Percentiles rank a stretch among this genome's conserved stretches.
phyloP scores from a whole-genome alignment of 2,113 vertebrate species.

The Solea solea region DNA sequence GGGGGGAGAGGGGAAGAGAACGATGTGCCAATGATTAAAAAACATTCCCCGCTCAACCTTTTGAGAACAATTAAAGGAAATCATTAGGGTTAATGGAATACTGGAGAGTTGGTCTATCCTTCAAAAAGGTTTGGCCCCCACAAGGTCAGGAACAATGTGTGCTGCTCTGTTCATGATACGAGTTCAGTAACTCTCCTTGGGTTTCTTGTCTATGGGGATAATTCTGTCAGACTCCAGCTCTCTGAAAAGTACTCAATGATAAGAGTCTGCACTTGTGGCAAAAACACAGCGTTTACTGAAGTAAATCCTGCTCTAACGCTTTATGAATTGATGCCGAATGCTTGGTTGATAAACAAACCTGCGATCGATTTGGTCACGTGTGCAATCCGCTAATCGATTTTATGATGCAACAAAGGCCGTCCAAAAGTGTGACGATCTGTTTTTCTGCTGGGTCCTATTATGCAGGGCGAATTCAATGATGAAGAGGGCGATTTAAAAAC shows the following conservation, averaged over 20 bases:
- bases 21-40: slow-evolving; percentile 25
- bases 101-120: slow-evolving; percentile 34
- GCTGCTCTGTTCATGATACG: slow-evolving; percentile 17
- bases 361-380: slow-evolving; percentile 1
- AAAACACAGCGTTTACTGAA: slow-evolving; percentile 14
- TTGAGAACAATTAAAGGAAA: slow-evolving; percentile 72
- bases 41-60: slow-evolving; percentile 52
- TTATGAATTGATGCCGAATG: not conserved
- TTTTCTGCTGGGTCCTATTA: not conserved
- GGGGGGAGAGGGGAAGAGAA: slow-evolving; percentile 3
- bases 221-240: slow-evolving; percentile 11
- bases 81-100: slow-evolving; percentile 76
- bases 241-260: slow-evolving; percentile 8
- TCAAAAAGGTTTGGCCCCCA: slow-evolving; percentile 53
- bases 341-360: slow-evolving; percentile 9
- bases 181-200: slow-evolving; percentile 34
- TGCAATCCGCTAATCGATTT: not conserved
- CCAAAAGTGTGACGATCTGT: not conserved
- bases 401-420: not conserved
- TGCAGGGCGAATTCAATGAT: not conserved
- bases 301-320: slow-evolving; percentile 18
- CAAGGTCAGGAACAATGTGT: slow-evolving; percentile 55
- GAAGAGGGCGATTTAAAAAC: too few species aligned
- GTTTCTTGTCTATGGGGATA: slow-evolving; percentile 31
- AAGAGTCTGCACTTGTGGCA: not conserved